Evolutionary conservation across 2,113 vertebrate species (phyloP).

Genomic region (Scartelaos histophorus): DNA sequence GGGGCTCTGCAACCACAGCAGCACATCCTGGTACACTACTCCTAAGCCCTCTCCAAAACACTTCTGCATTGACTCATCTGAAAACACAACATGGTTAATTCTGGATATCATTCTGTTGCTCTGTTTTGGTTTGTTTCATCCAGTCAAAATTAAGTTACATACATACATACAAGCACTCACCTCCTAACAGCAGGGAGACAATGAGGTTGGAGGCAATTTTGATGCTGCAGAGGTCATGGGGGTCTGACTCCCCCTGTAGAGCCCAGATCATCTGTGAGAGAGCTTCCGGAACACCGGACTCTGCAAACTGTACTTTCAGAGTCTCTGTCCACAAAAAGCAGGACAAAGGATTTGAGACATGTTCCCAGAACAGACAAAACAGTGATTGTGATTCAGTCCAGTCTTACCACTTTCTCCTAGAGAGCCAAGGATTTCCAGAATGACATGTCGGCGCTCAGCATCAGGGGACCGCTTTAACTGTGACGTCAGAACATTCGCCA

Average conservation of each 20-base stretch:
- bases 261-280: constrained; percentile 81
- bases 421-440: constrained; percentile 84
- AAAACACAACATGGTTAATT: background rate
- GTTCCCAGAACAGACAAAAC: no score
- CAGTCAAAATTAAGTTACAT: background rate
- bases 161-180: constrained; percentile 62
- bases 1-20: constrained; percentile 71
- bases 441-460: constrained; percentile 84
- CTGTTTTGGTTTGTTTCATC: background rate
- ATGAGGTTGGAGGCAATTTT: constrained; percentile 89
- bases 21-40: constrained; percentile 70
- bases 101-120: background rate
- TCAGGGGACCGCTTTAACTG: constrained; percentile 83
- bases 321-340: constrained; percentile 69
- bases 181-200: constrained; percentile 85
- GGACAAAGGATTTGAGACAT: background rate
- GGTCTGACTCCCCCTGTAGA: constrained; percentile 79
- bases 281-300: constrained; percentile 82
- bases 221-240: constrained; percentile 84
- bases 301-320: constrained; percentile 86
- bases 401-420: constrained; percentile 84
- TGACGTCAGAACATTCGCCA: constrained; percentile 79
- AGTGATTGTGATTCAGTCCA: no score
- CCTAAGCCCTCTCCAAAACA: constrained; percentile 73
- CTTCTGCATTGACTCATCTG: constrained; percentile 78